These are phyloP conservation scores for Serrognathus titanus DNA, from an alignment of 2,888 invertebrate species.

Conservation along the genomic window DNA sequence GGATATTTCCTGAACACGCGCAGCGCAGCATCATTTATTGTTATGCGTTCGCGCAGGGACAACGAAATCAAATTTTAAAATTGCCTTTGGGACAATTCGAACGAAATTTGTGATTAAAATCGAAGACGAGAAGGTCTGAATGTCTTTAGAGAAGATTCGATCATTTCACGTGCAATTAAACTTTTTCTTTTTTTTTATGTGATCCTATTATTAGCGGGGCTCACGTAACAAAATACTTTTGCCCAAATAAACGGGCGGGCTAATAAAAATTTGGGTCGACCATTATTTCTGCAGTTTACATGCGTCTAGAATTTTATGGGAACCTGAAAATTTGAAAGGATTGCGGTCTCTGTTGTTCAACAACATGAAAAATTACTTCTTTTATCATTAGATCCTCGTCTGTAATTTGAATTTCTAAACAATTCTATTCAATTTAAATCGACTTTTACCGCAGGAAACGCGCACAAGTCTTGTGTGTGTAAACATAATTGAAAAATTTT, in stretches of 20 bases:
- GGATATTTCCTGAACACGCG: conserved; percentile 21
- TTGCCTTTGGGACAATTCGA: no score
- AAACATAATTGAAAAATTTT: conserved; percentile 6
- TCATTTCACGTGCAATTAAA: no score
- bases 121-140: no score
- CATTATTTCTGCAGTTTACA: conserved; percentile 14
- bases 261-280: conserved; percentile 26
- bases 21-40: background rate
- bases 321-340: no score
- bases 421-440: no score
- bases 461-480: background rate
- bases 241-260: conserved; percentile 8
- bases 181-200: background rate
- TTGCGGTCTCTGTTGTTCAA: background rate
- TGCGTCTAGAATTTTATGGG: no score
- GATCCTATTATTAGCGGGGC: conserved; percentile 20
- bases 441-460: background rate
- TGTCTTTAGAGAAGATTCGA: no score
- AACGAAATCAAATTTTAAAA: conserved; percentile 11
- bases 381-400: no score
- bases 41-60: conserved; percentile 6
- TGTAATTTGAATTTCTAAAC: no score
- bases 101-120: no score
- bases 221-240: conserved; percentile 25
- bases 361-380: conserved; percentile 5